Evolutionary conservation across 2,113 vertebrate genomes (phyloP).

Genomic region (Bombycilla garrulus): DNA sequence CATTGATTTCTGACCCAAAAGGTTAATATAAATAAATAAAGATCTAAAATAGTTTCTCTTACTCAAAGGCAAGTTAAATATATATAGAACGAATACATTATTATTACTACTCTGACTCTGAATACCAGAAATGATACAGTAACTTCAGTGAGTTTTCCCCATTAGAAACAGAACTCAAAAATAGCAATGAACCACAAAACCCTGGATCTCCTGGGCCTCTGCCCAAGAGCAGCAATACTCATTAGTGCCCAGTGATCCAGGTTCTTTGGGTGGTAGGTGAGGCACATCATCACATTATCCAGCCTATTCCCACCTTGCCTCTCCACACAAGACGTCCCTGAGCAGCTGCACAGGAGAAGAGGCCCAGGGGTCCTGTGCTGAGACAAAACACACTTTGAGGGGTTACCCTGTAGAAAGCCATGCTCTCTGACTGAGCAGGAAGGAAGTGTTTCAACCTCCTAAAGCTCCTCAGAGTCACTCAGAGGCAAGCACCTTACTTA

Average conservation of each 20-base stretch:
- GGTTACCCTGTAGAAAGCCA: background rate
- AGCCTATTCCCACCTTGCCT: rapidly evolving
- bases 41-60: conserved; percentile 38
- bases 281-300: rapidly evolving
- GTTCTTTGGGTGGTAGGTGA: background rate
- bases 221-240: background rate
- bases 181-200: background rate
- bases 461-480: background rate
- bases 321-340: background rate
- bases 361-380: too few species aligned
- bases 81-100: background rate
- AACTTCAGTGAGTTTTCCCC: background rate
- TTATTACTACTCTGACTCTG: background rate
- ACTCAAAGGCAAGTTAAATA: conserved; percentile 39
- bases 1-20: conserved; percentile 32
- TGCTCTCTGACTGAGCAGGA: rapidly evolving
- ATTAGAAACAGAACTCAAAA: background rate
- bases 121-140: background rate
- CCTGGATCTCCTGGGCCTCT: background rate
- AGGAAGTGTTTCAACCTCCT: background rate
- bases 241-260: too few species aligned
- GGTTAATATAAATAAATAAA: conserved; percentile 43
- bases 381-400: background rate
- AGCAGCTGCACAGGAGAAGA: background rate
- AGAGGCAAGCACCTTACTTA: background rate